These are phyloP conservation scores for Thrips palmi DNA, from an alignment of 1,140 invertebrate genomes.

Conservation along the genomic window DNA sequence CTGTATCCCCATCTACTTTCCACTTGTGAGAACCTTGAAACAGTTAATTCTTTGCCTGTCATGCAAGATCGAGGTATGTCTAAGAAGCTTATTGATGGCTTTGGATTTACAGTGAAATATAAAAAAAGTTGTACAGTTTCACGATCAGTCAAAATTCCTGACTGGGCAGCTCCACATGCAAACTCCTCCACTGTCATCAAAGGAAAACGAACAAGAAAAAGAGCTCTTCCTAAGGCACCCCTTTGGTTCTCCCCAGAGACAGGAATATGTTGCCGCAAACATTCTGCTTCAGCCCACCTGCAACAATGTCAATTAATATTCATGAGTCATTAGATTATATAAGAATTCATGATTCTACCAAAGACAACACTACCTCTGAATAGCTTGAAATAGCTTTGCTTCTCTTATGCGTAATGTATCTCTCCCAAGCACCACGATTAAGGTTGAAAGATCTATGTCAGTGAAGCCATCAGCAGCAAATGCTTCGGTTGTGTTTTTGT, in stretches of 20 bases:
- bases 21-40: slow-evolving; percentile 62
- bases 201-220: slow-evolving; percentile 63
- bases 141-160: slow-evolving; percentile 51
- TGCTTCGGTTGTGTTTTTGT: slow-evolving; percentile 67
- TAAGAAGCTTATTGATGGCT: slow-evolving; percentile 27
- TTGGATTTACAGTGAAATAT: slow-evolving; percentile 63
- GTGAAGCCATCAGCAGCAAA: slow-evolving; percentile 70
- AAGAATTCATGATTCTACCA: background rate
- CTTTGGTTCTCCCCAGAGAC: slow-evolving; percentile 52
- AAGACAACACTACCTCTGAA: slow-evolving; percentile 25
- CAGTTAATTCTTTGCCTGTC: slow-evolving; percentile 65
- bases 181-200: slow-evolving; percentile 80
- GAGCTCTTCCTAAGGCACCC: slow-evolving; percentile 41
- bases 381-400: slow-evolving; percentile 58
- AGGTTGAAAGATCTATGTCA: slow-evolving; percentile 68
- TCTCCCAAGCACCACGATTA: slow-evolving; percentile 60
- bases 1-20: slow-evolving; percentile 76
- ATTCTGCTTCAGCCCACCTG: slow-evolving; percentile 69
- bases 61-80: slow-evolving; percentile 62
- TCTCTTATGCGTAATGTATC: slow-evolving; percentile 69
- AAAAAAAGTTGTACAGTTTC: slow-evolving; percentile 56
- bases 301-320: slow-evolving; percentile 7
- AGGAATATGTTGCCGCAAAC: slow-evolving; percentile 40
- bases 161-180: slow-evolving; percentile 58
- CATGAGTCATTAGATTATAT: background rate